These are phyloP conservation scores for Alectura lathami DNA, from an alignment of 2,113 vertebrate species.

Conservation along the genomic window DNA sequence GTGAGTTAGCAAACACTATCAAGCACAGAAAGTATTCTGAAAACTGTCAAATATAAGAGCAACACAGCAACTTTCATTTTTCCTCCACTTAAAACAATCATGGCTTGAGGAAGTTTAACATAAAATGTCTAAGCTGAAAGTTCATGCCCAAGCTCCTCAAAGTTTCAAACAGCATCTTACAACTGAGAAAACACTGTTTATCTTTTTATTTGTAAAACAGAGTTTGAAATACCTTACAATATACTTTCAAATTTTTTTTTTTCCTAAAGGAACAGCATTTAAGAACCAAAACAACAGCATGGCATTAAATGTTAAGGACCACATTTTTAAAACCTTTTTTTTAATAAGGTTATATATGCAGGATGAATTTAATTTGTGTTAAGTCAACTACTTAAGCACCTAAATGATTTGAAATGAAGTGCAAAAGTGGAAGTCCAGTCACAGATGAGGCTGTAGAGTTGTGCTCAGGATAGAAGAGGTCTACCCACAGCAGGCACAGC, in stretches of 20 bases:
- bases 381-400: background rate
- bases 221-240: conserved; percentile 4
- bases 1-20: background rate
- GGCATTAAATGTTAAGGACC: background rate
- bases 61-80: background rate
- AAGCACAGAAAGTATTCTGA: background rate
- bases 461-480: background rate
- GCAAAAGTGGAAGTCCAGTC: background rate
- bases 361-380: background rate
- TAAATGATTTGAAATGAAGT: background rate
- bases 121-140: background rate
- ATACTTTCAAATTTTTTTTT: background rate
- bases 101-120: background rate
- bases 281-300: background rate
- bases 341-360: background rate
- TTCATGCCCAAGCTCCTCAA: conserved; percentile 43
- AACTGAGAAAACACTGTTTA: background rate
- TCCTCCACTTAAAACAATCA: background rate
- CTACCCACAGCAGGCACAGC: background rate
- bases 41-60: background rate
- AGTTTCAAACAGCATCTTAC: conserved; percentile 35
- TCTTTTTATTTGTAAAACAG: conserved; percentile 34
- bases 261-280: conserved; percentile 15
- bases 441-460: background rate
- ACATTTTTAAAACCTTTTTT: background rate